Conservation (phyloP, 2,797 vertebrate genomes). For the Agapornis canus region DNA sequence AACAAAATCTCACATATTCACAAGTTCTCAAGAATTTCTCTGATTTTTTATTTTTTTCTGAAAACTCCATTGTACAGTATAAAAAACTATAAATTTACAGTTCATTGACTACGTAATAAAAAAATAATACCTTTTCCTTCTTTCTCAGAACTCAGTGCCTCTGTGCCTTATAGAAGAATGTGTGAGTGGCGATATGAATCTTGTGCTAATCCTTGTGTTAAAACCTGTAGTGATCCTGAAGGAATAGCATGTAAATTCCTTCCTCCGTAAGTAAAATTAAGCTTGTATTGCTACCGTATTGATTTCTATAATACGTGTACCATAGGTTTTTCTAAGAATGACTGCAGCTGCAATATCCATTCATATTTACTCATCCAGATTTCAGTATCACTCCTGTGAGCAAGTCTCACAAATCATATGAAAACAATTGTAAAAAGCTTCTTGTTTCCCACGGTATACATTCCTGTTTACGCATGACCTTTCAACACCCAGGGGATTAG, state of each 20-base stretch:
- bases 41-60: neutral
- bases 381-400: neutral
- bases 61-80: neutral
- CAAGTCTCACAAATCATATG: neutral
- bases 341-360: neutral
- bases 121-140: neutral
- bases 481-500: neutral
- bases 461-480: neutral
- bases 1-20: neutral
- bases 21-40: neutral
- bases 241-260: conserved; percentile 90
- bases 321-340: neutral
- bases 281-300: neutral
- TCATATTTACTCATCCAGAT: neutral
- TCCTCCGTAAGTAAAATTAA: conserved; percentile 86
- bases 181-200: conserved; percentile 96
- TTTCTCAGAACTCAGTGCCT: conserved; percentile 86
- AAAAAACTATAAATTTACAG: neutral
- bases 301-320: neutral
- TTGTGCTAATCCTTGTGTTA: conserved; percentile 91
- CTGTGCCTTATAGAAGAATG: conserved; percentile 94
- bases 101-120: neutral
- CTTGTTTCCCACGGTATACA: neutral
- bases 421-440: neutral
- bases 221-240: conserved; percentile 90